Conservation (phyloP, 2,797 vertebrate species). For the Trachurus trachurus region DNA sequence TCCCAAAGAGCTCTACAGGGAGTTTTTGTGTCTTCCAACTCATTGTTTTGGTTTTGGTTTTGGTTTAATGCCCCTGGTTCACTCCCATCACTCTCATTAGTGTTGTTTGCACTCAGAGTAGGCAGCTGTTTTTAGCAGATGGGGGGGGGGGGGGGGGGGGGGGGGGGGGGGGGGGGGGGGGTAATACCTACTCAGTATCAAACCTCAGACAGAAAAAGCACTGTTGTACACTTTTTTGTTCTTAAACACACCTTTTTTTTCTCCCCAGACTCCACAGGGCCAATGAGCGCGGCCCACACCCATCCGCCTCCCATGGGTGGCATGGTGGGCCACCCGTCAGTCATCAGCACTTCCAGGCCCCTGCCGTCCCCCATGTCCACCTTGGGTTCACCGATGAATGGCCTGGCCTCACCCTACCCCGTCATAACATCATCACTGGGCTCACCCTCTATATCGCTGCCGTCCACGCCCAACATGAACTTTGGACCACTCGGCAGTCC, state of each 20-base stretch:
- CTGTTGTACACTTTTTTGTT: not conserved
- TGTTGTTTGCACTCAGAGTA: not conserved
- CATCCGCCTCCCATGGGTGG: constrained; percentile 85
- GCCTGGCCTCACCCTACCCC: constrained; percentile 90
- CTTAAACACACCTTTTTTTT: constrained; percentile 21
- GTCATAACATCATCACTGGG: constrained; percentile 92
- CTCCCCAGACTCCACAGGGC: constrained; percentile 83
- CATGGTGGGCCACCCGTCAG: constrained; percentile 88
- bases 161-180: no score
- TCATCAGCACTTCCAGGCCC: constrained; percentile 89
- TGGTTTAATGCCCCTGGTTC: not conserved
- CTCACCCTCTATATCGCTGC: constrained; percentile 87
- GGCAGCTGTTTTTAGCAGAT: not conserved
- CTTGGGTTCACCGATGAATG: constrained; percentile 85
- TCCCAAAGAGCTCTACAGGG: not conserved
- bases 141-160: no score
- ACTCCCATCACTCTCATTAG: not conserved
- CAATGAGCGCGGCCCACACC: constrained; percentile 85
- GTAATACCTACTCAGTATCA: not conserved
- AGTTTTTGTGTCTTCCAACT: not conserved
- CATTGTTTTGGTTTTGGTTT: not conserved
- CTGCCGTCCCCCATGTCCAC: constrained; percentile 87
- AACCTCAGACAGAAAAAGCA: not conserved
- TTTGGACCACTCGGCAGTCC: constrained; percentile 88
- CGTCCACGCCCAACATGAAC: constrained; percentile 89